These are phyloP conservation scores for Carollia perspicillata DNA, from an alignment of 2,113 vertebrate species.

Conservation along the genomic window DNA sequence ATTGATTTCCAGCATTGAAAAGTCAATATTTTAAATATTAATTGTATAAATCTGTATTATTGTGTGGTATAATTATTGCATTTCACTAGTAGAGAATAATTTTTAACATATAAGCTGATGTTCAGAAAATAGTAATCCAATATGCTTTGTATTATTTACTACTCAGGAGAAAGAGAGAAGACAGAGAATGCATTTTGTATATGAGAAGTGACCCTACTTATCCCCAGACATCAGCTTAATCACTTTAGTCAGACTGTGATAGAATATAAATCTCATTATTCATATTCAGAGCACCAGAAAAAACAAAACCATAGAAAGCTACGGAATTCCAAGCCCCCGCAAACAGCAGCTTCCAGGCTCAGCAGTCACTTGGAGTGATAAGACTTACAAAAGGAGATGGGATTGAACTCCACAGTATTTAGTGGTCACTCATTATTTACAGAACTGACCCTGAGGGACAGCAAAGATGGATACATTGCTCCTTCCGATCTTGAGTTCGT, in stretches of 20 bases:
- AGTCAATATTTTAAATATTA: background rate
- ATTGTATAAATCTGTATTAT: background rate
- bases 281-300: background rate
- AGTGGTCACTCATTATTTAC: background rate
- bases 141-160: background rate
- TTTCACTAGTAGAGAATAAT: background rate
- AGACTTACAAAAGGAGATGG: background rate
- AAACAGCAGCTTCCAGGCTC: background rate
- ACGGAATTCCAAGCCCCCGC: background rate
- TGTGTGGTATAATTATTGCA: background rate
- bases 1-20: background rate
- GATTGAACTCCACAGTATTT: background rate
- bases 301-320: background rate
- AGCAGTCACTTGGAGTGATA: background rate
- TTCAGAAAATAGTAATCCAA: background rate
- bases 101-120: background rate
- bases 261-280: slow-evolving; percentile 30
- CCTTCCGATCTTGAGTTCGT: background rate
- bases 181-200: background rate
- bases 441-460: background rate
- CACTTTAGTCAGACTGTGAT: background rate
- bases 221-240: background rate
- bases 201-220: background rate
- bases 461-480: background rate
- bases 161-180: background rate